A percentile compares a stretch with the other conserved stretches of the same genome.
These are phyloP conservation scores for Crotalus tigris DNA, from an alignment of 2,113 vertebrate genomes.

Conservation along the genomic window DNA sequence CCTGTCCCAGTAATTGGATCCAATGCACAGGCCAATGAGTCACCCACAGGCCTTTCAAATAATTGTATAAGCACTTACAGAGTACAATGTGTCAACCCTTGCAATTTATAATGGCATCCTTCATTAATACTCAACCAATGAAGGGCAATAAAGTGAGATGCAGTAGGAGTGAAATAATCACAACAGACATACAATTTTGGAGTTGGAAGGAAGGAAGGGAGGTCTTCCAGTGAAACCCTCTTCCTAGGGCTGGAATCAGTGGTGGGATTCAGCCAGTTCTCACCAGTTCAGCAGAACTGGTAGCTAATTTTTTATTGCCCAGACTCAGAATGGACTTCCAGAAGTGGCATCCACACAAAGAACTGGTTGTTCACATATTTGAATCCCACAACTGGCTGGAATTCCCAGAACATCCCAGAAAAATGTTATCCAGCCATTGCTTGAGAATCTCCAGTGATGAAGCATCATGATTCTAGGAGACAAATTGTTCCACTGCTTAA, in stretches of 20 bases:
- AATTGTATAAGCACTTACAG: background rate
- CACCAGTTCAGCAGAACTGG: too few relatives aligned
- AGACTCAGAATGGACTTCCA: too few relatives aligned
- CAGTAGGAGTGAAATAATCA: background rate
- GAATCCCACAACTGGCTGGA: too few relatives aligned
- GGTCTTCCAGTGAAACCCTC: background rate
- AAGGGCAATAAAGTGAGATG: background rate
- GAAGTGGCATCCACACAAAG: too few relatives aligned
- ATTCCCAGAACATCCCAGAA: background rate
- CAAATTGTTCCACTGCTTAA: background rate
- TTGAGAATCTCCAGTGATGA: background rate
- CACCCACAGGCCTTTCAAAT: background rate
- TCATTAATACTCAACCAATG: background rate
- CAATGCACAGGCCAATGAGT: background rate
- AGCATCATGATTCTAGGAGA: background rate
- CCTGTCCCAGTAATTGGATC: background rate
- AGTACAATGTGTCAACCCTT: background rate
- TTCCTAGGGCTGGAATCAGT: background rate
- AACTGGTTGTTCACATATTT: too few relatives aligned
- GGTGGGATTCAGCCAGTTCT: too few relatives aligned
- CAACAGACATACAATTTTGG: background rate
- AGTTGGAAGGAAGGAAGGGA: background rate
- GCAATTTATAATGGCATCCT: background rate
- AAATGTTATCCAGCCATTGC: background rate
- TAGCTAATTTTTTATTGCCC: too few relatives aligned